These are phyloP conservation scores for Gerris lacustris DNA, from an alignment of 2,888 invertebrate genomes.

Conservation along the genomic window DNA sequence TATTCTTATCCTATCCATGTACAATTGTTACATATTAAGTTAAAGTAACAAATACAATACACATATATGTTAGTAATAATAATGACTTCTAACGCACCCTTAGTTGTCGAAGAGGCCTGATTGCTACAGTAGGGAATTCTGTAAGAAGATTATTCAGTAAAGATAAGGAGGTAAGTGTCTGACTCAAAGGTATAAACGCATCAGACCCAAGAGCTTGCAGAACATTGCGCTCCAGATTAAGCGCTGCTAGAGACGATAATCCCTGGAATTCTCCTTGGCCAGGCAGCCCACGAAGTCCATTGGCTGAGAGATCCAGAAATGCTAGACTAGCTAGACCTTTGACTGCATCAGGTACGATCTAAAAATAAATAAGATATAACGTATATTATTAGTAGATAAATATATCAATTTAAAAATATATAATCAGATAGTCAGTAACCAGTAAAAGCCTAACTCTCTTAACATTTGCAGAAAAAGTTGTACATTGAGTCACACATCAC, in stretches of 20 bases:
- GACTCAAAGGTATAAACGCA: constrained; percentile 66
- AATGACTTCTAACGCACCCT: constrained; percentile 39
- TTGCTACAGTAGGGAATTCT: constrained; percentile 72
- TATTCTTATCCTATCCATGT: neutral
- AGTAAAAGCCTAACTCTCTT: too few species aligned
- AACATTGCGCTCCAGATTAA: constrained; percentile 78
- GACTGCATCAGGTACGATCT: constrained; percentile 61
- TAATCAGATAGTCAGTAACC: too few species aligned
- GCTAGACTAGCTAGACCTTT: constrained; percentile 64
- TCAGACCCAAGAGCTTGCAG: constrained; percentile 63
- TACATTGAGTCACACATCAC: too few species aligned
- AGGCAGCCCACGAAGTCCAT: constrained; percentile 68
- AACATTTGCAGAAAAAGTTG: too few species aligned
- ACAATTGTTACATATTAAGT: neutral
- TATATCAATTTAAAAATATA: too few species aligned
- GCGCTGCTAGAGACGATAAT: constrained; percentile 66
- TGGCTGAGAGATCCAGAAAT: constrained; percentile 80
- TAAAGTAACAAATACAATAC: neutral
- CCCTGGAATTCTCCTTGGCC: constrained; percentile 57
- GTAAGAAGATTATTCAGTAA: constrained; percentile 76
- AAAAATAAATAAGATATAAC: neutral
- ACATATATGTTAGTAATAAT: neutral
- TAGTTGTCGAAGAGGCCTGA: constrained; percentile 62
- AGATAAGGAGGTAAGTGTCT: constrained; percentile 75
- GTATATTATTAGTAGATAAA: too few species aligned